Base-by-base conservation (phyloP, 2,888 invertebrate species). In the Amiota communis region DNA sequence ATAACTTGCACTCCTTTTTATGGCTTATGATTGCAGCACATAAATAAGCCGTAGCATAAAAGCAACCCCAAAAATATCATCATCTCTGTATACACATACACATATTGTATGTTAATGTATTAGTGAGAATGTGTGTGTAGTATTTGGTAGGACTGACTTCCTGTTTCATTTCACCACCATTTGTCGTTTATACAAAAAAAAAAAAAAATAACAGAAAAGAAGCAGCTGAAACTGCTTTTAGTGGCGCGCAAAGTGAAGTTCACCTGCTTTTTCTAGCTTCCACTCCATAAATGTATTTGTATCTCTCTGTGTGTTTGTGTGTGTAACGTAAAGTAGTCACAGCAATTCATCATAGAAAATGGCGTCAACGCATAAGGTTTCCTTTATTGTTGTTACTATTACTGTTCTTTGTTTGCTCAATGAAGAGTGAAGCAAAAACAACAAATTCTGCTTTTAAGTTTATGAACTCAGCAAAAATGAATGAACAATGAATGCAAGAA, bases 311-410 rank as follows among this genome's bases (percentile, higher is more conserved):
- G 70, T 73, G 73, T 74, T 4, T 51, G 23, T 75, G 59, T 59
- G n/a, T 56, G 67, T 73, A 49, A 61, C 47, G 72, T 67, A 69
- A 59, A 63, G 51, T 72, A 80, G 82, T 83, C 82, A 85, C 80
- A 84, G 87, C 87, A 88, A 87, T 87, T 87, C 88, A 88, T 87
- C 88, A 87, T 87, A 87, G 88, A 88, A 87, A 87, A 87, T 87
- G 88, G 88, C 88, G 88, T 85, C 82, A 83, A 53, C 47, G 15
- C n/a, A n/a, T 36, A 61, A 63, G 48, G 17, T 20, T 53, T 63
- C 12, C 48, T 69, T 67, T 64, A 4, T 72, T 70, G 53, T 36
- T 70, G 53, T 61, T 51, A 6, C 3, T 23, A 1, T 23, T 23
- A 23, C 23, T 23, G 3, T 23, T 23, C 23, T 23, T 23, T 23